Evolutionary conservation across 2,113 vertebrate species (phyloP).

Genomic region (Mugil cephalus): DNA sequence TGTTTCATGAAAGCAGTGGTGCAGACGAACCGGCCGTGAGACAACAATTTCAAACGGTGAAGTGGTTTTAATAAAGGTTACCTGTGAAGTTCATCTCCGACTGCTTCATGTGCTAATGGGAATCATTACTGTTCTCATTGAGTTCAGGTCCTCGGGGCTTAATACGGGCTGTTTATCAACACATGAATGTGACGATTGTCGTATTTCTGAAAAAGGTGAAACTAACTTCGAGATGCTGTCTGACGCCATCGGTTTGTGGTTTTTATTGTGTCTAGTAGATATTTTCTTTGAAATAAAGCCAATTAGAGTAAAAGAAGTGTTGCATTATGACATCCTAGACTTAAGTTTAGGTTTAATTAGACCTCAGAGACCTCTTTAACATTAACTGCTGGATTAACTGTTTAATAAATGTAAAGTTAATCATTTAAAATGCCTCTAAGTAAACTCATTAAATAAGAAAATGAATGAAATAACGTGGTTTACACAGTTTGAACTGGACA

Average conservation of each 20-base stretch:
- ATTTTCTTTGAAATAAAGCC: background rate
- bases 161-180: slow-evolving; percentile 36
- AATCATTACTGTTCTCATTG: slow-evolving; percentile 36
- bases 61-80: slow-evolving; percentile 38
- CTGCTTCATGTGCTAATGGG: slow-evolving; percentile 41
- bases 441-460: no score
- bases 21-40: slow-evolving; percentile 21
- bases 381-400: no score
- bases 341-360: no score
- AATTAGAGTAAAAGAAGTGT: no score
- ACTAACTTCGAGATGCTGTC: slow-evolving; percentile 15
- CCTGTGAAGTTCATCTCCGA: slow-evolving; percentile 30
- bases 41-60: slow-evolving; percentile 29
- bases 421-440: no score
- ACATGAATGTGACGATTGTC: slow-evolving; percentile 17
- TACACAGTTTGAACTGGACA: no score
- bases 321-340: no score
- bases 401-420: no score
- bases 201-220: slow-evolving; percentile 11
- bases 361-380: no score
- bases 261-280: background rate
- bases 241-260: slow-evolving; percentile 2
- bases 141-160: slow-evolving; percentile 33
- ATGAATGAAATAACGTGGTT: no score
- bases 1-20: slow-evolving; percentile 31